These are phyloP conservation scores for Dromococcyx pavoninus DNA, from an alignment of 2,797 vertebrate species.

Conservation along the genomic window DNA sequence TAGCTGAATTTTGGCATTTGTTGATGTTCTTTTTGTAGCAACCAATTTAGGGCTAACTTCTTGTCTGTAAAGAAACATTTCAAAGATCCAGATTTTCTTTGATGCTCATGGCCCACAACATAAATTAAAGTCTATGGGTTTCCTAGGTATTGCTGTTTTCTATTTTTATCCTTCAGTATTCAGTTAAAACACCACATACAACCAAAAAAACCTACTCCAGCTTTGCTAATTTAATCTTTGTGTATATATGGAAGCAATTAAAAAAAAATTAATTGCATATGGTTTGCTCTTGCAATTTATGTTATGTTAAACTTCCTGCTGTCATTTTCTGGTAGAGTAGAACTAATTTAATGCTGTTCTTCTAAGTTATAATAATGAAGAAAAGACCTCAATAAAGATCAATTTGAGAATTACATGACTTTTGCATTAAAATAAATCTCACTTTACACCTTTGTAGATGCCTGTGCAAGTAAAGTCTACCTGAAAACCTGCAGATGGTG, in stretches of 20 bases:
- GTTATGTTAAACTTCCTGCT: not conserved
- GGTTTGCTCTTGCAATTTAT: not conserved
- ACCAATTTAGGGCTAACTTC: not conserved
- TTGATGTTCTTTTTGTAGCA: not conserved
- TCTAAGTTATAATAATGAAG: not conserved
- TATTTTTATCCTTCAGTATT: conserved; percentile 34
- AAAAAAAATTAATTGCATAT: conserved; percentile 38
- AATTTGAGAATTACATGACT: not conserved
- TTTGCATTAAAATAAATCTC: not conserved
- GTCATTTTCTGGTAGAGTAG: not conserved
- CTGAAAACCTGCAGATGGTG: not conserved
- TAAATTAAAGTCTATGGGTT: conserved; percentile 30
- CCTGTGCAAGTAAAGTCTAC: not conserved
- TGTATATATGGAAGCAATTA: conserved; percentile 29
- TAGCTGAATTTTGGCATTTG: not conserved
- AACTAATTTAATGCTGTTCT: not conserved
- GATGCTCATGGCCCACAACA: not conserved
- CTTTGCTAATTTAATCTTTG: conserved; percentile 33
- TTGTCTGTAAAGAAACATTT: conserved; percentile 6
- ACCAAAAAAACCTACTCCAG: conserved; percentile 8
- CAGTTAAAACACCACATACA: conserved; percentile 30
- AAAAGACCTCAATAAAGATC: not conserved
- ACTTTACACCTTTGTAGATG: not conserved
- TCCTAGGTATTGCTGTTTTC: conserved; percentile 25
- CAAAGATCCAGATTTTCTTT: not conserved